Percentiles rank a stretch among this genome's conserved stretches.
Conservation (phyloP, 1,140 invertebrate species). For the Radopholus similis region DNA sequence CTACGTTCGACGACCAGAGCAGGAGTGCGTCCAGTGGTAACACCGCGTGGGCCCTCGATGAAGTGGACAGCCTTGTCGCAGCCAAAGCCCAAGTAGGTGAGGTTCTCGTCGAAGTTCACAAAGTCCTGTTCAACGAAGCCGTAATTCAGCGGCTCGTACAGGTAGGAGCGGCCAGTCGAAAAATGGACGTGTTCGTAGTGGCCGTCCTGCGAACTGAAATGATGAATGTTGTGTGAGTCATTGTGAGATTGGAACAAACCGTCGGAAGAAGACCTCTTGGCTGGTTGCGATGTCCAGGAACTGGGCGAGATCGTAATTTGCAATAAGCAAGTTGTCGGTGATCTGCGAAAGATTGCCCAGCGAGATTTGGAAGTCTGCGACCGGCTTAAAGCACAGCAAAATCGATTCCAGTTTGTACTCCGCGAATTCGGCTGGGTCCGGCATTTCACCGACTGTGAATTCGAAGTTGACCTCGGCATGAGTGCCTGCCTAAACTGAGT, state of each 20-base stretch:
- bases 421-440: background rate
- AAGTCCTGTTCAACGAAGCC: conserved; percentile 11
- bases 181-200: conserved; percentile 17
- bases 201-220: background rate
- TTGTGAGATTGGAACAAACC: background rate
- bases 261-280: conserved; percentile 13
- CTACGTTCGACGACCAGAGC: conserved; percentile 8
- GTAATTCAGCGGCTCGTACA: background rate
- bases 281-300: conserved; percentile 28
- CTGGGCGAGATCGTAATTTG: background rate
- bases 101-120: conserved; percentile 4
- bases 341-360: conserved; percentile 5
- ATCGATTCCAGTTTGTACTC: background rate
- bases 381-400: background rate
- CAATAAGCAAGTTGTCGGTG: background rate
- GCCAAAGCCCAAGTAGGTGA: conserved; percentile 1
- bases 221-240: background rate
- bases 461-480: background rate
- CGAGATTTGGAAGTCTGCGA: background rate
- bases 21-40: background rate
- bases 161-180: conserved; percentile 2
- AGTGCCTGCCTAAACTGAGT: background rate
- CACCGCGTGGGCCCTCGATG: background rate
- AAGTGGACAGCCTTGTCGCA: conserved; percentile 6
- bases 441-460: background rate